Percentiles rank a stretch among this genome's conserved stretches.
Evolutionary conservation across 2,113 vertebrate genomes (phyloP).

Genomic region (Oncorhynchus clarkii): DNA sequence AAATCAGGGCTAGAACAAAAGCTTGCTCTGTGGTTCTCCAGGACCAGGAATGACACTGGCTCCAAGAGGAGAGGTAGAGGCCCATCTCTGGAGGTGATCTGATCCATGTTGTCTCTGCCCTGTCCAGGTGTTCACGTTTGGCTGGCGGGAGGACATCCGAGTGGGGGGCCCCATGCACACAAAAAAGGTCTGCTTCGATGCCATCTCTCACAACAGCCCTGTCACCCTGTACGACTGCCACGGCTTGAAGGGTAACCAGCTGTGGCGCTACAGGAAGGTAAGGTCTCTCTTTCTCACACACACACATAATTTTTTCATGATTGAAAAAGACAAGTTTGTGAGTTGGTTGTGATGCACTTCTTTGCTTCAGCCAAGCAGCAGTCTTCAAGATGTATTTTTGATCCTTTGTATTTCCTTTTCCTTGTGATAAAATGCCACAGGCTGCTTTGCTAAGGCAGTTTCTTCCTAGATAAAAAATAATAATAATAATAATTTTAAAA

Average conservation of each 20-base stretch:
- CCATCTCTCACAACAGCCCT: slow-evolving; percentile 87
- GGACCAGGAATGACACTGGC: background rate
- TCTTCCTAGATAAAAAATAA: too few relatives aligned
- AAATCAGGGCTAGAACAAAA: background rate
- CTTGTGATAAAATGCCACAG: too few relatives aligned
- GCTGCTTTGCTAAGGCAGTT: too few relatives aligned
- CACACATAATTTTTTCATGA: background rate
- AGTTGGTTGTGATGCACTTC: too few relatives aligned
- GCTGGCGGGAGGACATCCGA: slow-evolving; percentile 94
- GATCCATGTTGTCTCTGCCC: background rate
- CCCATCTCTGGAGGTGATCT: background rate
- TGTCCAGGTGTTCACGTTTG: slow-evolving; percentile 91
- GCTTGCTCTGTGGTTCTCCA: background rate
- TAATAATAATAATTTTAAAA: too few relatives aligned
- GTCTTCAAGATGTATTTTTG: too few relatives aligned
- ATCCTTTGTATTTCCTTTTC: too few relatives aligned
- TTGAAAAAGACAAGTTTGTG: too few relatives aligned
- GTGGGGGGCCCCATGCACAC: slow-evolving; percentile 92
- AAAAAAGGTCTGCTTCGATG: slow-evolving; percentile 94
- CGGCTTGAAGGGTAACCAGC: slow-evolving; percentile 97
- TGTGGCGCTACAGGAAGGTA: slow-evolving; percentile 92
- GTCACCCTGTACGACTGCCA: slow-evolving; percentile 96
- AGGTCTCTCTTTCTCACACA: slow-evolving; percentile 68
- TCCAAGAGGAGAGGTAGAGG: background rate
- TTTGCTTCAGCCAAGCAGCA: too few relatives aligned